These are phyloP conservation scores for Lepidurus couesii DNA, from an alignment of 1,140 invertebrate species.

Conservation along the genomic window DNA sequence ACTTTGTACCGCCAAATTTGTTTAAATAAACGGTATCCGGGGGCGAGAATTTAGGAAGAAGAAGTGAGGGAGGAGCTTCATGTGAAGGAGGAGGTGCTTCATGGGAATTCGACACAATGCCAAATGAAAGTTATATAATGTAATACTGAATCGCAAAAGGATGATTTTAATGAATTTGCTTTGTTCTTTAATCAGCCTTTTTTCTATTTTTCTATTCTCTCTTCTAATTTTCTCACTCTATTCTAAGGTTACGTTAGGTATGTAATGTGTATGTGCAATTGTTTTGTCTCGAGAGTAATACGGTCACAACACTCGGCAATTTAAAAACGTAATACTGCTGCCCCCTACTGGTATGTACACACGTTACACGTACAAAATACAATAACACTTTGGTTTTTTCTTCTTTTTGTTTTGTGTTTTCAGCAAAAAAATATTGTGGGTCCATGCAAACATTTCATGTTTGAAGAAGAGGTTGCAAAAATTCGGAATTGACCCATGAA, in stretches of 20 bases:
- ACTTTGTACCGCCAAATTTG: too few species aligned
- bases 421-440: neutral
- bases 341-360: constrained; percentile 13
- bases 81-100: too few species aligned
- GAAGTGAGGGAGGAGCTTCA: too few species aligned
- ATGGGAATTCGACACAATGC: too few species aligned
- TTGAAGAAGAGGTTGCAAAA: neutral
- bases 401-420: too few species aligned
- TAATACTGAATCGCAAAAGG: neutral
- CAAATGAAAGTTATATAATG: neutral
- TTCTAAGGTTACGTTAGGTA: neutral
- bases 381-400: neutral
- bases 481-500: neutral
- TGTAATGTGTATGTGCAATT: neutral
- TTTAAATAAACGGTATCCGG: too few species aligned
- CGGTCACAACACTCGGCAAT: constrained; percentile 4
- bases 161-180: neutral
- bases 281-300: neutral
- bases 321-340: neutral
- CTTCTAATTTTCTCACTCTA: neutral
- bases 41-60: too few species aligned
- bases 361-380: constrained; percentile 13
- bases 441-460: neutral
- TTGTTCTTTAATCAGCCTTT: neutral
- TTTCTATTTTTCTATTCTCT: neutral